Conservation (phyloP, 2,888 invertebrate species). For the Drymonia ruficornis region DNA sequence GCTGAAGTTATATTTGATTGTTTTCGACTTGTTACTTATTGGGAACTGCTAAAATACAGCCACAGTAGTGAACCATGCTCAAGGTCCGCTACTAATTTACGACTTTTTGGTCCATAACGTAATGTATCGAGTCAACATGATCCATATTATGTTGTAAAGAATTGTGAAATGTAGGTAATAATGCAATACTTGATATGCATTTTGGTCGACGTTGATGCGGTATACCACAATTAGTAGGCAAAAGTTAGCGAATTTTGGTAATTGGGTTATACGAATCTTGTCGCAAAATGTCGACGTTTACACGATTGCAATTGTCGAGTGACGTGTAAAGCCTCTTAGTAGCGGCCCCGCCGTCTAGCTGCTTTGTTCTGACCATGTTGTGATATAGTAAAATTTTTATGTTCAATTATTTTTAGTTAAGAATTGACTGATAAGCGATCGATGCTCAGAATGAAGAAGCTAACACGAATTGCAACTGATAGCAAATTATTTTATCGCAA, state of each 20-base stretch:
- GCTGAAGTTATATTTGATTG: not conserved
- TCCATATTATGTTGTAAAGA: constrained; percentile 14
- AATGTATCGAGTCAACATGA: constrained; percentile 5
- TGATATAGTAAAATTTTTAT: constrained; percentile 67
- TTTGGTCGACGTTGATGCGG: not conserved
- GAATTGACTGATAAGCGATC: constrained; percentile 63
- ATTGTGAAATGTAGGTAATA: not conserved
- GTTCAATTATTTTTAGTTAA: constrained; percentile 70
- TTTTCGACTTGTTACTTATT: not conserved
- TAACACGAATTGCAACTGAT: constrained; percentile 62
- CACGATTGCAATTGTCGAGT: not conserved
- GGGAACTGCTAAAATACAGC: not conserved
- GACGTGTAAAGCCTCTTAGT: constrained; percentile 43
- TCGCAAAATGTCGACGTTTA: not conserved
- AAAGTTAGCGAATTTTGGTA: not conserved
- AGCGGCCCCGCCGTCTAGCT: constrained; percentile 55
- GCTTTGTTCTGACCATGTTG: constrained; percentile 56
- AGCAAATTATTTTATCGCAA: constrained; percentile 74
- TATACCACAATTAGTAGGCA: not conserved
- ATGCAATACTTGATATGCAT: constrained; percentile 9
- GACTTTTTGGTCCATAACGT: constrained; percentile 42
- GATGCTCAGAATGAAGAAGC: constrained; percentile 62
- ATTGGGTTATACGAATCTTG: not conserved
- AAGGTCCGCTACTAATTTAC: constrained; percentile 49
- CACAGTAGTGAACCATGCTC: constrained; percentile 15